Percentiles rank a stretch among this genome's conserved stretches.
These are phyloP conservation scores for Meda fulgida DNA, from an alignment of 2,797 vertebrate genomes.

Conservation along the genomic window DNA sequence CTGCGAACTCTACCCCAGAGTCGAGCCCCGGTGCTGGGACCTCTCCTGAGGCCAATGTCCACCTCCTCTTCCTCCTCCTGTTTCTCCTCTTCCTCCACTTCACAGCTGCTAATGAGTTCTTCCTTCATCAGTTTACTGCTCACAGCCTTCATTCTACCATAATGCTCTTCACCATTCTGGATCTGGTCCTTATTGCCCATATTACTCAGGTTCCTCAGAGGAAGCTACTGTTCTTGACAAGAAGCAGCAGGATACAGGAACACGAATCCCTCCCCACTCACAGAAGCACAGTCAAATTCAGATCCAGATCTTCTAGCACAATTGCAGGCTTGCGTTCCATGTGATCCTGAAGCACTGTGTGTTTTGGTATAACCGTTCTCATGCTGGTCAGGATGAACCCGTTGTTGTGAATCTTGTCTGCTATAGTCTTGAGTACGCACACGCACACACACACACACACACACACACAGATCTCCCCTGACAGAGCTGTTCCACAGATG, in stretches of 20 bases:
- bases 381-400: conserved; percentile 25
- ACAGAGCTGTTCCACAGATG: conserved; percentile 69
- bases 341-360: background rate
- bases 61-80: conserved; percentile 57
- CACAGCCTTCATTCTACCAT: conserved; percentile 63
- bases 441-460: background rate
- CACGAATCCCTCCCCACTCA: background rate
- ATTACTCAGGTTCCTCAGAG: background rate
- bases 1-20: conserved; percentile 76
- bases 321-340: background rate
- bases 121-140: conserved; percentile 61
- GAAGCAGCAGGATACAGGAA: background rate
- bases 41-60: conserved; percentile 58
- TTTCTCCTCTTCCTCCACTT: conserved; percentile 52
- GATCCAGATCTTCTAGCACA: conserved; percentile 21
- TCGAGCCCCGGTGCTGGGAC: conserved; percentile 63
- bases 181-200: conserved; percentile 38
- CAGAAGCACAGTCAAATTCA: conserved; percentile 9
- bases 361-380: conserved; percentile 12
- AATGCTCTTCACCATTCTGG: background rate
- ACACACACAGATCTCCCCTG: conserved; percentile 32
- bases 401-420: conserved; percentile 30
- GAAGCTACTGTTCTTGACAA: background rate
- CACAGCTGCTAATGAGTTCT: conserved; percentile 44
- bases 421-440: conserved; percentile 29